Evolutionary conservation across 2,888 invertebrate species (phyloP), one percentile per base, ranked within the genome.

Genomic region (Lasioglossum marginatum): DNA sequence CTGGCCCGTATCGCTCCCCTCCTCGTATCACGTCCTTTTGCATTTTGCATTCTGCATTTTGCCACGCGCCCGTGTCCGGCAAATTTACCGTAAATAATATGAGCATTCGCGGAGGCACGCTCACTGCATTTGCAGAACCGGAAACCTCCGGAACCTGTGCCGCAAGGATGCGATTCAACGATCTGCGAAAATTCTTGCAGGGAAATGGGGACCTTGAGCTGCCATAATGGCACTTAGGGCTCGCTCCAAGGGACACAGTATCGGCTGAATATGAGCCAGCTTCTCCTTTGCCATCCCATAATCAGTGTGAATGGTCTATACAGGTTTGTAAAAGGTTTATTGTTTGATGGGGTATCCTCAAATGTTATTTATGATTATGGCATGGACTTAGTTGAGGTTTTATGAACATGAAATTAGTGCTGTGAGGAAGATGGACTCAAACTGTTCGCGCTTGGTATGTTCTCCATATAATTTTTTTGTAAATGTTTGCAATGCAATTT

Each of bases 31-130:
- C 77, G 60, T 37, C 68, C 45, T 92, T 92, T 89, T 90, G 88
- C 92, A 48, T 19, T 48, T 48, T 84, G 85, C 91, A 91, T 93
- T 93, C 91, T 91, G 88, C 92, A 92, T 92, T 94, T 93, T 91
- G 88, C 90, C 90, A 85, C 84, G 81, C 78, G 88, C 89, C 81
- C 87, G 79, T 79, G 84, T 78, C 83, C 91, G 92, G 89, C 92
- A 94, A 94, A 94, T 94, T 94, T 92, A 92, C 89, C 93, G 93
- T 94, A 93, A 93, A 94, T 93, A 93, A 94, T 92, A 91, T 88
- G 89, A 91, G 88, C 92, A 91, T 92, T 92, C 83, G 91, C 90
- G 92, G 77, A 10, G 31, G 60, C 14, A 71, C 63, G 68, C 8
- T 48, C 75, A 31, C 52, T 60, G 82, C 70, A 76, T 52, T 48